A percentile compares a stretch with the other conserved stretches of the same genome.
phyloP scores from a whole-genome alignment of 2,888 invertebrate genomes.

The Formica aserva region DNA sequence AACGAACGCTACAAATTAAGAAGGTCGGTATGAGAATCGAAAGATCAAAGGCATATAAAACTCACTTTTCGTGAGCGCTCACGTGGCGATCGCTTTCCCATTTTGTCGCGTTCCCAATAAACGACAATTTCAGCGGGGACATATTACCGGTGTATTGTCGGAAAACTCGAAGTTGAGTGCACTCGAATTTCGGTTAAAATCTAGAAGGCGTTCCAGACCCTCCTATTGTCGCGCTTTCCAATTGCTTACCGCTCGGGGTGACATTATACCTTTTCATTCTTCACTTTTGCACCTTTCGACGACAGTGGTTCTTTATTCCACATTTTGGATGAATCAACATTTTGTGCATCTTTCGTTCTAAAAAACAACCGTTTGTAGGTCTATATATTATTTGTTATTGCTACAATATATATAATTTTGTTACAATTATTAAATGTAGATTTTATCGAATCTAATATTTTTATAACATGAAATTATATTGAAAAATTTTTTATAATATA shows the following conservation, averaged over 20 bases:
- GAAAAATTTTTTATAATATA: slow-evolving; percentile 19
- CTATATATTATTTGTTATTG: not conserved
- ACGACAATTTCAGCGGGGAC: slow-evolving; percentile 82
- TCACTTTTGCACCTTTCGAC: slow-evolving; percentile 49
- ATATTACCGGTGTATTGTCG: slow-evolving; percentile 81
- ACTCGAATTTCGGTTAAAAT: slow-evolving; percentile 81
- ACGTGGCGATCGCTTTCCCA: slow-evolving; percentile 39
- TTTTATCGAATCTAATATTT: not conserved
- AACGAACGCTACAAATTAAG: not conserved
- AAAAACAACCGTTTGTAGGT: not conserved
- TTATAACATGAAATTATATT: not conserved
- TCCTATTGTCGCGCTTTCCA: slow-evolving; percentile 76
- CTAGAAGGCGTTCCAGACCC: slow-evolving; percentile 80
- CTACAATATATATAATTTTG: not conserved
- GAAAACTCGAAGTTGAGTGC: slow-evolving; percentile 83
- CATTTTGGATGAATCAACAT: not conserved
- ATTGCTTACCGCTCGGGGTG: slow-evolving; percentile 73
- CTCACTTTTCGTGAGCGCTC: slow-evolving; percentile 71
- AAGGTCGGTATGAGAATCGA: not conserved
- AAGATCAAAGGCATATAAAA: slow-evolving; percentile 38
- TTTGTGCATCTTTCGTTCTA: not conserved
- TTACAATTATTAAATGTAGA: slow-evolving; percentile 1
- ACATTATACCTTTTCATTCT: slow-evolving; percentile 74
- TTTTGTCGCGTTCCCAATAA: slow-evolving; percentile 75
- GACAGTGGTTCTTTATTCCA: slow-evolving; percentile 71